These are phyloP conservation scores for Lobophora halterata DNA, from an alignment of 2,888 invertebrate genomes.

Conservation along the genomic window DNA sequence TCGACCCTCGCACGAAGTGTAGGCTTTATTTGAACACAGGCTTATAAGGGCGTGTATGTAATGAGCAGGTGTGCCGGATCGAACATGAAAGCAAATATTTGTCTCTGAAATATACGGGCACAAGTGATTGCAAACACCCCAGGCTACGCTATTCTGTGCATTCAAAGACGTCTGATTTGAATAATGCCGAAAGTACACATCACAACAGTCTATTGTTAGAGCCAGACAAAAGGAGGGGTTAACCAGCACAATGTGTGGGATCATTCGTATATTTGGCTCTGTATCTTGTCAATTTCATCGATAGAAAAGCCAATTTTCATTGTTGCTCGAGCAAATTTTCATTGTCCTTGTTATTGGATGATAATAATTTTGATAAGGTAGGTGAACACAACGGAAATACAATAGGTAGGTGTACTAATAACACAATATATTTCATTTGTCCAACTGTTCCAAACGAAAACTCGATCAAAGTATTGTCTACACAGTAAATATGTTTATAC, in stretches of 20 bases:
- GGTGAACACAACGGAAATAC: too few relatives aligned
- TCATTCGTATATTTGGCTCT: constrained; percentile 4
- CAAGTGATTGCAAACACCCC: constrained; percentile 23
- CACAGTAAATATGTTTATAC: too few relatives aligned
- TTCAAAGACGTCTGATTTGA: constrained; percentile 19
- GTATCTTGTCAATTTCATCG: constrained; percentile 1
- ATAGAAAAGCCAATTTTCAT: constrained; percentile 1
- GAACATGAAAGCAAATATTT: constrained; percentile 44
- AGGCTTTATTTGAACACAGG: constrained; percentile 18
- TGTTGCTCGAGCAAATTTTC: not conserved
- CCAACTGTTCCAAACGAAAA: too few relatives aligned
- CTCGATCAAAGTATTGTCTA: too few relatives aligned
- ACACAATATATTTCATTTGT: too few relatives aligned
- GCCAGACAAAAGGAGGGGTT: constrained; percentile 7
- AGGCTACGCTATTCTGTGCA: constrained; percentile 9
- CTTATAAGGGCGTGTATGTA: constrained; percentile 28
- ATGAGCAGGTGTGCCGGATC: constrained; percentile 45
- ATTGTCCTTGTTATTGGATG: not conserved
- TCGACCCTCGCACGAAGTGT: not conserved
- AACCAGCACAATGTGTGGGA: constrained; percentile 1
- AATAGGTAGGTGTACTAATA: too few relatives aligned
- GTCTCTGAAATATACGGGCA: constrained; percentile 18
- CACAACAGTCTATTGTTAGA: constrained; percentile 9
- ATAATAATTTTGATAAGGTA: too few relatives aligned
- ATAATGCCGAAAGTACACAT: constrained; percentile 15